These are phyloP conservation scores for Enteromius unitaeniatus DNA, from an alignment of 2,797 vertebrate species.

Conservation along the genomic window DNA sequence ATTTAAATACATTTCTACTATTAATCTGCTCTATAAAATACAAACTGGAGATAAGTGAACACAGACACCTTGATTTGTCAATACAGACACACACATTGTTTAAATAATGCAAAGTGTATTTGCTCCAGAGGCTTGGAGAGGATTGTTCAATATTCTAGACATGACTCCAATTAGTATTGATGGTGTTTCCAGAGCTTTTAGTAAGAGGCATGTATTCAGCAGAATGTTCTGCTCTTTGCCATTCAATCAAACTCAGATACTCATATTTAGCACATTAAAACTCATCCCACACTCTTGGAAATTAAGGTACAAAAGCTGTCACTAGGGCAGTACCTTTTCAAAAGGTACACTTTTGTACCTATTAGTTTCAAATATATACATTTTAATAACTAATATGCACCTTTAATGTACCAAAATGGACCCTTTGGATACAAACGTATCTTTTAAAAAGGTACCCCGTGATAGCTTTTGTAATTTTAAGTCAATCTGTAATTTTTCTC, in stretches of 20 bases:
- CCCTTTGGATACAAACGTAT: too few species aligned
- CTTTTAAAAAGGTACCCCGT: too few species aligned
- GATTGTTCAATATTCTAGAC: constrained; percentile 54
- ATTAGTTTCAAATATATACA: too few species aligned
- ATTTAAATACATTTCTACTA: not conserved
- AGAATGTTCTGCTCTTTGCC: not conserved
- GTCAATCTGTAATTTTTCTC: too few species aligned
- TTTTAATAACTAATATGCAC: too few species aligned
- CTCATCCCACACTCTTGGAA: too few species aligned
- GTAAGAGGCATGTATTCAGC: not conserved
- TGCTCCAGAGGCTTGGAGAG: constrained; percentile 14
- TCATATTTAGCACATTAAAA: not conserved
- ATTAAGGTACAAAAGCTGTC: too few species aligned
- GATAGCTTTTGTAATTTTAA: too few species aligned
- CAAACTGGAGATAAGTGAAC: not conserved
- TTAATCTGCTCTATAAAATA: not conserved
- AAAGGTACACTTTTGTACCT: too few species aligned
- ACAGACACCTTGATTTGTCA: not conserved
- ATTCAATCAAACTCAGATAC: not conserved
- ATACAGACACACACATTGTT: constrained; percentile 24
- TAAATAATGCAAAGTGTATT: not conserved
- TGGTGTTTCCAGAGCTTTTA: not conserved
- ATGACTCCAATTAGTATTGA: constrained; percentile 50
- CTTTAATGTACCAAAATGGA: too few species aligned
- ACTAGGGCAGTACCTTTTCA: too few species aligned